Conservation (phyloP, 1,140 invertebrate genomes). For the Philopotamus ludificatus region DNA sequence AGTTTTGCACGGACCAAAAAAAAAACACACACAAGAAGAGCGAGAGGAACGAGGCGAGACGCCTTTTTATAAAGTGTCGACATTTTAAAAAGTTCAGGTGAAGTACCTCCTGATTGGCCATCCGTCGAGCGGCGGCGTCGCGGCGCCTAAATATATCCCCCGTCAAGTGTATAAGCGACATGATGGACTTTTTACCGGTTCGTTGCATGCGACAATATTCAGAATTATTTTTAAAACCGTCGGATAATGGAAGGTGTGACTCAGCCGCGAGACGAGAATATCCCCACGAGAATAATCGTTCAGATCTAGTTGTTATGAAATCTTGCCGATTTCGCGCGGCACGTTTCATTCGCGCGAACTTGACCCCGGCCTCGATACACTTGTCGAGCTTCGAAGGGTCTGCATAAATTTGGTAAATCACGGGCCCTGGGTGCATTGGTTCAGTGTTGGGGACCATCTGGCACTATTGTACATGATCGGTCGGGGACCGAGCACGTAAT, state of each 20-base stretch:
- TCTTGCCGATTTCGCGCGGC: too few relatives aligned
- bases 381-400: too few relatives aligned
- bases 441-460: background rate
- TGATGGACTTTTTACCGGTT: background rate
- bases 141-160: slow-evolving; percentile 10
- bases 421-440: background rate
- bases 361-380: too few relatives aligned
- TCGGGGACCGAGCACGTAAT: slow-evolving; percentile 16
- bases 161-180: background rate
- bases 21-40: too few relatives aligned
- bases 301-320: too few relatives aligned
- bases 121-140: slow-evolving; percentile 1
- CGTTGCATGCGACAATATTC: background rate
- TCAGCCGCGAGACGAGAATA: too few relatives aligned
- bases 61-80: background rate
- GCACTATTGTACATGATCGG: background rate
- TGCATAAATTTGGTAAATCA: too few relatives aligned
- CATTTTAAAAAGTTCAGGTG: slow-evolving; percentile 10
- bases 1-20: too few relatives aligned
- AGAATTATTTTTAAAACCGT: too few relatives aligned
- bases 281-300: too few relatives aligned
- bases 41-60: background rate
- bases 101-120: slow-evolving; percentile 1
- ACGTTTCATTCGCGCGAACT: too few relatives aligned
- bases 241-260: too few relatives aligned